Percentiles rank a stretch among this genome's conserved stretches.
phyloP scores from a whole-genome alignment of 1,140 invertebrate species.

The Zaprionus tsacasi region DNA sequence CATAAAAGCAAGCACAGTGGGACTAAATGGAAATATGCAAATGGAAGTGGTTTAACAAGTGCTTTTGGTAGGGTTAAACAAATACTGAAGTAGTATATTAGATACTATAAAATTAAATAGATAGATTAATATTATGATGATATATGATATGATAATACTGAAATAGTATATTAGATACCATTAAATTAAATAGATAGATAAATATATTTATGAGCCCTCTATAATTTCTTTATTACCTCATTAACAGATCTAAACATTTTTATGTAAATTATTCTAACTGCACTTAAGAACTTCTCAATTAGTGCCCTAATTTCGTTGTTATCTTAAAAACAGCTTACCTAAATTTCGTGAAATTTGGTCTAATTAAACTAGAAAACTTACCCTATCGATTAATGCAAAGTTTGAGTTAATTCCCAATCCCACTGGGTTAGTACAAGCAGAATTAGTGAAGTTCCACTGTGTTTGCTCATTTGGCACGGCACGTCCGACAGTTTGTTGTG shows the following conservation, averaged over 20 bases:
- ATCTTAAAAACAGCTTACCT: neutral
- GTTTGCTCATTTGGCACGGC: conserved; percentile 21
- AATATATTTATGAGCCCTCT: too few species aligned
- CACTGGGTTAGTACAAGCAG: neutral
- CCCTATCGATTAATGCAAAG: neutral
- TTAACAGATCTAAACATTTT: too few species aligned
- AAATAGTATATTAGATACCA: neutral
- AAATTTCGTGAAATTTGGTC: too few species aligned
- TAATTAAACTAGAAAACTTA: neutral
- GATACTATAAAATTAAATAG: too few species aligned
- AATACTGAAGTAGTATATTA: neutral
- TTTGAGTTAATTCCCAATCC: neutral
- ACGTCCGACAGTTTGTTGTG: conserved; percentile 49
- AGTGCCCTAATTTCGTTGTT: neutral
- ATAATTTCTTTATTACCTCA: too few species aligned
- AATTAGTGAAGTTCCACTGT: conserved; percentile 20
- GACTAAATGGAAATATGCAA: neutral
- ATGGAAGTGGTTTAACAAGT: neutral
- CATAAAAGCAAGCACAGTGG: neutral
- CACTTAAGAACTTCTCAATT: too few species aligned
- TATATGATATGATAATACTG: too few species aligned
- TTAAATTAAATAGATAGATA: too few species aligned
- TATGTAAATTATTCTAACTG: too few species aligned
- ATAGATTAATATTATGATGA: too few species aligned
- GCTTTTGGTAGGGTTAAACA: neutral